phyloP scores from a whole-genome alignment of 2,113 vertebrate species.

The Myotis lucifugus region DNA sequence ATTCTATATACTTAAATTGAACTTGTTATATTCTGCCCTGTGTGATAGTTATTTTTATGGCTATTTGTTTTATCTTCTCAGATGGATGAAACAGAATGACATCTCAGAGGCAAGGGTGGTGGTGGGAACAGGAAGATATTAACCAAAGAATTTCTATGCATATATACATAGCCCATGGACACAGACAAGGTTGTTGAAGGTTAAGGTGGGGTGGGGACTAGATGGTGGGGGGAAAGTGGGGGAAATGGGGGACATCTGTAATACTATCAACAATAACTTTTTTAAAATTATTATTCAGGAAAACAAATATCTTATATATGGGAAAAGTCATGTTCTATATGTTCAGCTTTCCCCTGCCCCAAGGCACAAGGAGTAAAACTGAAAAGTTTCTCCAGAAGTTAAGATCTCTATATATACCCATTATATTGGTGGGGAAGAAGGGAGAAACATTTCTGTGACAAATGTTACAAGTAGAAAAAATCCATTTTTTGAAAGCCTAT shows the following conservation, averaged over 20 bases:
- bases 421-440: neutral
- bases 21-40: neutral
- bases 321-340: neutral
- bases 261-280: neutral
- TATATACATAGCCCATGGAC: neutral
- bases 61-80: neutral
- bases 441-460: neutral
- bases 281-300: neutral
- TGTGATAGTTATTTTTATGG: neutral
- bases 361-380: neutral
- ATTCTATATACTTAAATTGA: neutral
- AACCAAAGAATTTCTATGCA: neutral
- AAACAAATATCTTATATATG: neutral
- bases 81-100: neutral
- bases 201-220: neutral
- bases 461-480: neutral
- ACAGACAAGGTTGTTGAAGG: neutral
- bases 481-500: neutral
- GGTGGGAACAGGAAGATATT: neutral
- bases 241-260: neutral
- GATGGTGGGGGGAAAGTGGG: neutral
- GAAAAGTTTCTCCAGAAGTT: neutral
- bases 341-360: neutral
- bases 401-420: neutral
- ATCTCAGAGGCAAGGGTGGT: neutral